These are phyloP conservation scores for Pantelozetes paolii DNA, from an alignment of 2,888 invertebrate genomes.

Conservation along the genomic window DNA sequence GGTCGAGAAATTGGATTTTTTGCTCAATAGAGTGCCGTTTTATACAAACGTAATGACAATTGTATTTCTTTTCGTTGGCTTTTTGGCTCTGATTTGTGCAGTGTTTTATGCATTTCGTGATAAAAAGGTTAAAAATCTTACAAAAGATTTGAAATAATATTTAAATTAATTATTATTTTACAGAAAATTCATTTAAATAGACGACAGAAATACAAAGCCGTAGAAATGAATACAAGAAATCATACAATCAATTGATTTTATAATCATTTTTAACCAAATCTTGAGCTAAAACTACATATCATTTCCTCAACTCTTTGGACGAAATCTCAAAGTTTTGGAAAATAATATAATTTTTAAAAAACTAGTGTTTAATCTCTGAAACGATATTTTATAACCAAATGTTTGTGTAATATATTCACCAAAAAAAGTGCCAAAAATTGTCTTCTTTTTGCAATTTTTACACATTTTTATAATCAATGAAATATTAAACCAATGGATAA, in stretches of 20 bases:
- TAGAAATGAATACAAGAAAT: slow-evolving; percentile 15
- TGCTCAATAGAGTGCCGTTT: slow-evolving; percentile 31
- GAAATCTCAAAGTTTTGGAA: no score
- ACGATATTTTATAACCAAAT: no score
- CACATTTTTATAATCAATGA: no score
- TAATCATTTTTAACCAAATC: background rate
- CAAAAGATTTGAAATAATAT: no score
- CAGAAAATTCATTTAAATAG: background rate
- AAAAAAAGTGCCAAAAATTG: no score
- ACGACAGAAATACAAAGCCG: slow-evolving; percentile 25
- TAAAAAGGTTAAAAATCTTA: background rate
- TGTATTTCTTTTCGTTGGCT: background rate
- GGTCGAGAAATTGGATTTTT: slow-evolving; percentile 7
- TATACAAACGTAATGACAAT: slow-evolving; percentile 14
- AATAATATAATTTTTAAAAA: no score
- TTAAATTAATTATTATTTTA: no score
- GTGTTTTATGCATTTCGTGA: background rate
- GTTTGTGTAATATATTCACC: no score
- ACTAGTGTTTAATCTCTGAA: no score
- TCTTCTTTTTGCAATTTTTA: no score
- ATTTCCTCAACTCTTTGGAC: background rate
- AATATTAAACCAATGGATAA: no score
- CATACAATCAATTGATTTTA: background rate
- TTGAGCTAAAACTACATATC: background rate
- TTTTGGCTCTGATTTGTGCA: background rate